Evolutionary conservation across 64 coral and sea anemone genomes (phyloP), one percentile per base, ranked within the genome.

Genomic region (Pachyseris speciosa): DNA sequence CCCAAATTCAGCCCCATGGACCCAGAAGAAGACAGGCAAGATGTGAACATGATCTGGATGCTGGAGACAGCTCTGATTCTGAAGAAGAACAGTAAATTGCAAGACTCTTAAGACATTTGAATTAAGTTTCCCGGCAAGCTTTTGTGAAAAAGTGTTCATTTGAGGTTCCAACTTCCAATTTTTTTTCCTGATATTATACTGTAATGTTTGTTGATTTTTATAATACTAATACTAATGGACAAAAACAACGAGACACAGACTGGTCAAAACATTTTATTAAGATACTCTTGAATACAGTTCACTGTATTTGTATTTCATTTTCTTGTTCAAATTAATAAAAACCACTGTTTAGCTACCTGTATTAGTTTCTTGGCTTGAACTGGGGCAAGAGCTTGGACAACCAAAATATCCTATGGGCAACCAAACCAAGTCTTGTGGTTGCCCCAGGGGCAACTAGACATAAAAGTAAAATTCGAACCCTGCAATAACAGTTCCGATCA

Each of bases 341-440:
- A 8, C 28, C 64, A 33, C 64, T 67, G 28, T 67, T 7, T 33
- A 32, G 30, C 64, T 67, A 55, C 64, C 64, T 67, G 28, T 37
- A 67, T 67, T 36, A 28, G 71, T 74, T 74, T 74, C 37, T 73
- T 73, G 69, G 69, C 40, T 73, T 73, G 69, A 43, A 73, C 37
- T 43, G 20, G 69, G 37, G 37, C 69, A 43, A 73, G 69, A 43
- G 69, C 37, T 43, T 73, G 69, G 37, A 43, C 69, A 73, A 73
- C 69, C 69, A 73, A 73, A 73, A 73, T 73, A 44, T 44, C 25
- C 69, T 73, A 25, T 26, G 20, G 38, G 69, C 69, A 73, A 73
- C 69, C 69, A 73, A 73, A 43, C 40, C 39, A 43, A 42, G 38
- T 73, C 69, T 43, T 25, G 69, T 27, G 69, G 69, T 73, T 73